Base-by-base conservation (phyloP, 2,113 vertebrate species). In the Xerus inauris region DNA sequence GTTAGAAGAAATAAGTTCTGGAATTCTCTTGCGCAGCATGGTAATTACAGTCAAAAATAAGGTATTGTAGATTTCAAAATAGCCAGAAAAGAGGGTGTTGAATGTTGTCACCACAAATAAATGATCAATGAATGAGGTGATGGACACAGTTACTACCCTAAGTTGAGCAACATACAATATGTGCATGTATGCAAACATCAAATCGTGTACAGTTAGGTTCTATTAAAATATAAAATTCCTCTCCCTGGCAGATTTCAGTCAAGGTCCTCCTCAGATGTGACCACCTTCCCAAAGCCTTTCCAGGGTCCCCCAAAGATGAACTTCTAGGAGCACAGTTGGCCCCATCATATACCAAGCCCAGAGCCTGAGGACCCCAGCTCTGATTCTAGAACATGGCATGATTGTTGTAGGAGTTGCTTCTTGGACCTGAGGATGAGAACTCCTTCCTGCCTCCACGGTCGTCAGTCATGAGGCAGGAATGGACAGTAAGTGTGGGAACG, bases 291-390 rank as follows among this genome's bases (percentile, higher is more conserved):
- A 8, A 38, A 71, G 12, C 16, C 51, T 88, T 62, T 69, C 92
- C 28, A 9, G 45, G 38, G 17, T 19, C 79, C 10, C 35, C 51
- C 19, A 54, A n/a, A 59, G 26, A 32, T 64, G 49, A 87, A 11
- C 3, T 14, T 76, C 16, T 22, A 14, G 4, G 35, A 24, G 2
- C 54, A 51, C 10, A 0, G 3, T 40, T 0, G 13, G 40, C 2
- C 5, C 65, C 9, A 0, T 14, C 4, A 10, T 8, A 3, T 11
- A 4, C 11, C 38, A 16, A 65, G 20, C 20, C 5, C 16, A 59
- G 38, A 22, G 14, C 40, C 42, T 32, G 45, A n/a, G 38, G 19
- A 57, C 45, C 8, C 5, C 35, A 17, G 28, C 67, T 62, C 47
- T 20, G 2, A 28, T 19, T 71, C 40, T 87, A 47, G 8, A 19